Evolutionary conservation across 2,797 vertebrate species (phyloP).

Genomic region (Adelosebastes latens): DNA sequence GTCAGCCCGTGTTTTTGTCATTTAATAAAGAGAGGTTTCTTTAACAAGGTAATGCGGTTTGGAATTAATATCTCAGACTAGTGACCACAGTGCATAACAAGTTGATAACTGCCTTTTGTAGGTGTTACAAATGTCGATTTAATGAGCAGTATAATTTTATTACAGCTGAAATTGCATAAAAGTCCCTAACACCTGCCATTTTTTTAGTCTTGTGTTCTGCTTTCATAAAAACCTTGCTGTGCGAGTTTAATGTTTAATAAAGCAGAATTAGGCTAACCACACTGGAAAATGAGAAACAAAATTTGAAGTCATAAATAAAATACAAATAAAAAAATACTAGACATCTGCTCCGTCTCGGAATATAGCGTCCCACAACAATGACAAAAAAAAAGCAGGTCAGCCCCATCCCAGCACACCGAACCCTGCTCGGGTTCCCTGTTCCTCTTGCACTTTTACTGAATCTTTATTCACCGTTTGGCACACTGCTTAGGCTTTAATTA

Average conservation of each 20-base stretch:
- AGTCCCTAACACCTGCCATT: conserved; percentile 30
- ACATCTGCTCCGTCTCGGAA: conserved; percentile 82
- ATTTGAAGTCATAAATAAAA: conserved; percentile 77
- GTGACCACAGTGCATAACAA: conserved; percentile 29
- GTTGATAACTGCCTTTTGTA: conserved; percentile 20
- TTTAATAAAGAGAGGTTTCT: conserved; percentile 25
- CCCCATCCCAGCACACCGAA: conserved; percentile 46
- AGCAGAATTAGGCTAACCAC: conserved; percentile 77
- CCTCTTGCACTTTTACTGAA: conserved; percentile 73
- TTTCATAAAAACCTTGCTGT: conserved; percentile 48
- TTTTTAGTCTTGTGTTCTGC: neutral
- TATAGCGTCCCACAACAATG: conserved; percentile 77
- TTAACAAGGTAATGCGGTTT: conserved; percentile 38
- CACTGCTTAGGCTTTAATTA: conserved; percentile 82
- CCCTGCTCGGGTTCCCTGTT: conserved; percentile 56
- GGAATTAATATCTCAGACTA: conserved; percentile 25
- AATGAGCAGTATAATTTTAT: conserved; percentile 45
- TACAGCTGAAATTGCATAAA: conserved; percentile 8
- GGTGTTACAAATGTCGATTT: conserved; percentile 23
- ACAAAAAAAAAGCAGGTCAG: conserved; percentile 81
- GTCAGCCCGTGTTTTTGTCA: neutral
- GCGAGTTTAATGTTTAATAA: conserved; percentile 82
- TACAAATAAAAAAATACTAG: conserved; percentile 82
- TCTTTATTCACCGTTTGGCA: conserved; percentile 85
- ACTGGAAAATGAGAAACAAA: conserved; percentile 77